Evolutionary conservation across 1,140 invertebrate genomes (phyloP), one percentile per base, ranked within the genome.

Genomic region (Musca domestica): DNA sequence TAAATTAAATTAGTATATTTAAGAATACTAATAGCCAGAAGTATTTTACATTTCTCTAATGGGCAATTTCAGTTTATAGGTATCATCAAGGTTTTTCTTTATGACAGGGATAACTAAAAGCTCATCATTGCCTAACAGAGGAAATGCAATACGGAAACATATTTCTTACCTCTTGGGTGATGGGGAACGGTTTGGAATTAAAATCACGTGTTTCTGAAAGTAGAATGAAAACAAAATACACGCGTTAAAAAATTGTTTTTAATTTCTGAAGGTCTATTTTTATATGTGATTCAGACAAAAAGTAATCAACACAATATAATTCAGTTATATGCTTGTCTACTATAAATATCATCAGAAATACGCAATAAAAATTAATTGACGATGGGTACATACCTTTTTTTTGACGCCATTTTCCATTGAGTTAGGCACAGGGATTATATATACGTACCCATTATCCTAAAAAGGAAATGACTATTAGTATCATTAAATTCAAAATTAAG

Each of bases 31-130:
- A 49, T 64, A 48, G 10, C 15, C 23, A 34, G 19, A 49, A 5
- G 12, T 19, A 49, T 19, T 19, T 65, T 14, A 66, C 48, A 15
- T 66, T 34, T 51, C n/a, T 25, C 25, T 0, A 15, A 5, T 65
- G 7, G 3, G 17, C 5, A n/a, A 27, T 27, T 27, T 49, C n/a
- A 22, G n/a, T 34, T 12, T 12, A 48, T 23, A 9, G 0, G 5
- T 22, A 47, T 12, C 41, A 48, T 48, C 25, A 19, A 20, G 58
- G 19, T n/a, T 23, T 69, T 19, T 22, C 64, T 49, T 66, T n/a
- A 23, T 51, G 30, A 66, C 47, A 27, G 3, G n/a, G 25, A 51
- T 22, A 19, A 20, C 22, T 51, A 51, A 51, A 51, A 51, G 17
- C 22, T 51, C 49, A 19, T 19, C 49, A 51, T 51, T 41, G 34